Base-by-base conservation (phyloP, 2,888 invertebrate species). In the Itoplectis maculator region DNA sequence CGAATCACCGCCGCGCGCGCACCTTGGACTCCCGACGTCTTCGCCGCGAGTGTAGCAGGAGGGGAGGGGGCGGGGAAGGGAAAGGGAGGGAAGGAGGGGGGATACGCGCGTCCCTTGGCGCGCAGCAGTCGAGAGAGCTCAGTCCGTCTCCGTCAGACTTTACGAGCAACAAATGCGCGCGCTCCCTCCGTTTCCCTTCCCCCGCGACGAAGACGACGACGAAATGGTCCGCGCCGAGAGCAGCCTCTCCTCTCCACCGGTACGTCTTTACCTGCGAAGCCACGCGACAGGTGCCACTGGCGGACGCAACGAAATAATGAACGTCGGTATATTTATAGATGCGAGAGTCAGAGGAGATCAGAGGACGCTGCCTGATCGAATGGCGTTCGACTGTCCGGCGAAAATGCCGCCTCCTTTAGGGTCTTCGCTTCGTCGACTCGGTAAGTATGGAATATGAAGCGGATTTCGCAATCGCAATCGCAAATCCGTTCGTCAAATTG, bases 221-320 rank as follows among this genome's bases (percentile, higher is more conserved):
- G 70, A 75, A 79, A 75, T 79, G 29, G 35, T 76, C 70, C 18
- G 65, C 79, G 37, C 78, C 59, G 37, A 37, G 37, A 13, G 59
- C 11, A 13, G 11, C 23, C 54, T 42, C 65, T 54, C 5, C 29
- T 29, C 29, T 29, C 29, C 29, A n/a, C n/a, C n/a, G n/a, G 74
- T 80, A 70, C 79, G 65, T 79, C 86, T 87, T 85, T 87, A 88
- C 88, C 87, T 79, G n/a, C n/a, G 87, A 88, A 91, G 91, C 91
- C 91, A 89, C 91, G 92, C 92, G 92, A 92, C 92, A 92, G 91
- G 92, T 92, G 91, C 90, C 89, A 91, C 89, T 89, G 90, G 90
- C 89, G 89, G 88, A 88, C 90, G 89, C 88, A 82, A 81, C 86
- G 86, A 87, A 88, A 88, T 88, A 91, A 91, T 90, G 89, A 89